Percentiles rank a stretch among this genome's conserved stretches.
These are phyloP conservation scores for Agrypnus murinus DNA, from an alignment of 2,888 invertebrate species.

Conservation along the genomic window DNA sequence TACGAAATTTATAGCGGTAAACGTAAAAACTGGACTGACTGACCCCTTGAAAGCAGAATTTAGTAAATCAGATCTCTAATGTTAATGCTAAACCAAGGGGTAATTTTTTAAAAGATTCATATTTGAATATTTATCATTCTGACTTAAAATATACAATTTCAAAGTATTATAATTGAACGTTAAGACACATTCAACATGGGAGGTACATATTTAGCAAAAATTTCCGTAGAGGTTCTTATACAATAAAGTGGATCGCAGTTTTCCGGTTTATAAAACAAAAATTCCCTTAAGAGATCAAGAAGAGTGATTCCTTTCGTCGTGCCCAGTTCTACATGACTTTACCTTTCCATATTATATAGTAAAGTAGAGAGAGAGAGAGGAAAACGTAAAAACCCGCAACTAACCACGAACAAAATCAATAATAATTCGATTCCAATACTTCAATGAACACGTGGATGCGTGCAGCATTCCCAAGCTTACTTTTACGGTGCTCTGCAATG, in stretches of 20 bases:
- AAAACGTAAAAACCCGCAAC: slow-evolving; percentile 21
- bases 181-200: background rate
- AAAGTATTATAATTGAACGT: too few species aligned
- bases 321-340: slow-evolving; percentile 24
- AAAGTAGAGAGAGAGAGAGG: too few species aligned
- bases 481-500: slow-evolving; percentile 28
- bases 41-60: background rate
- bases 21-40: slow-evolving; percentile 2
- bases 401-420: slow-evolving; percentile 31
- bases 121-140: too few species aligned
- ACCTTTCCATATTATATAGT: slow-evolving; percentile 16
- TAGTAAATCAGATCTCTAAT: background rate
- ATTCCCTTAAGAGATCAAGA: slow-evolving; percentile 29
- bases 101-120: background rate
- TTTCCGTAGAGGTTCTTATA: slow-evolving; percentile 32
- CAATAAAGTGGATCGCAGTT: slow-evolving; percentile 30
- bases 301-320: slow-evolving; percentile 30
- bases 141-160: too few species aligned
- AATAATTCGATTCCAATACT: slow-evolving; percentile 40
- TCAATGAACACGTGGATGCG: slow-evolving; percentile 31
- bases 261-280: slow-evolving; percentile 38
- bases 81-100: background rate
- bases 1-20: slow-evolving; percentile 20
- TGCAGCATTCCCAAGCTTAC: slow-evolving; percentile 26
- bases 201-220: slow-evolving; percentile 21